A percentile compares a stretch with the other conserved stretches of the same genome.
Evolutionary conservation across 2,888 invertebrate genomes (phyloP).

Genomic region (Coelopa pilipes): DNA sequence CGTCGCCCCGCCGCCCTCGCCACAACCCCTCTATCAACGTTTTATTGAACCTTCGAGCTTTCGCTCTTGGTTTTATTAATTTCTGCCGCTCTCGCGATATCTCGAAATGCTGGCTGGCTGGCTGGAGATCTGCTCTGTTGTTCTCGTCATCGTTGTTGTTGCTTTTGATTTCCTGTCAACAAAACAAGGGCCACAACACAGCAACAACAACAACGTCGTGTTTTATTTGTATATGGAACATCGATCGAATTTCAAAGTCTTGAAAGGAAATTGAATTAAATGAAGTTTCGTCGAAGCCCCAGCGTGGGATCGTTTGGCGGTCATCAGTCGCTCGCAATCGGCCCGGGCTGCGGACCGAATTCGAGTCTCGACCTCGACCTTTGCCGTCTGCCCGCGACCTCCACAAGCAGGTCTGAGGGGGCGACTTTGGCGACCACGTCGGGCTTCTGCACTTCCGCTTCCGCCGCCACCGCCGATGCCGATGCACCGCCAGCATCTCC

Average conservation of each 20-base stretch:
- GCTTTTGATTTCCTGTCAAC: constrained; percentile 41
- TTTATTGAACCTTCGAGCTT: neutral
- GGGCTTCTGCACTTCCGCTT: constrained; percentile 32
- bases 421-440: neutral
- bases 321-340: too few species aligned
- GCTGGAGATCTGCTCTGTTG: neutral
- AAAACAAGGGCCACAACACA: too few species aligned
- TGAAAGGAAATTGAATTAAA: constrained; percentile 42
- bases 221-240: too few species aligned
- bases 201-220: too few species aligned
- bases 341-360: too few species aligned
- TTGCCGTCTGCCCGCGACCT: too few species aligned
- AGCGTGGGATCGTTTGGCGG: too few species aligned
- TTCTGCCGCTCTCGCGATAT: constrained; percentile 25
- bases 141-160: neutral
- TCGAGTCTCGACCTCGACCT: too few species aligned
- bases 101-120: constrained; percentile 12
- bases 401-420: too few species aligned
- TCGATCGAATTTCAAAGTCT: too few species aligned
- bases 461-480: too few species aligned
- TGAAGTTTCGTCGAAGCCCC: neutral
- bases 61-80: constrained; percentile 5
- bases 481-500: constrained; percentile 22
- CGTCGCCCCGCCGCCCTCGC: neutral
- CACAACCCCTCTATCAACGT: neutral